phyloP scores from a whole-genome alignment of 1,140 invertebrate species.

The Anadara kagoshimensis region DNA sequence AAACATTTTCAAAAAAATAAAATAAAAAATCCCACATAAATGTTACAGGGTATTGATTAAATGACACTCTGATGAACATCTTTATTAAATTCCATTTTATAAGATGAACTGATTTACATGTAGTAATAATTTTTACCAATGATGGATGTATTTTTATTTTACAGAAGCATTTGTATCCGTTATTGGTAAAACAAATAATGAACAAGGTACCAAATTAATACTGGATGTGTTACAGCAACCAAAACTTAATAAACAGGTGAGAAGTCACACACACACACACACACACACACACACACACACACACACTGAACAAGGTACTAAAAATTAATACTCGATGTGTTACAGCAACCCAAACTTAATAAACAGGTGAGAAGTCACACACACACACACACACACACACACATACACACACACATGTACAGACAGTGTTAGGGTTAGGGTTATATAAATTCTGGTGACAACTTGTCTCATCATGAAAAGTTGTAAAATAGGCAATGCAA shows the following conservation, averaged over 20 bases:
- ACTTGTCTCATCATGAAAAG: too few species aligned
- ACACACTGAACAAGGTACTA: constrained; percentile 71
- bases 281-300: not conserved
- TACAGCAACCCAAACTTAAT: constrained; percentile 72
- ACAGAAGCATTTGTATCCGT: constrained; percentile 67
- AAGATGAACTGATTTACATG: not conserved
- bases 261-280: not conserved
- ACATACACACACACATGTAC: not conserved
- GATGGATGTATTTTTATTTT: constrained; percentile 15
- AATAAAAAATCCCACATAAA: not conserved
- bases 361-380: constrained; percentile 63
- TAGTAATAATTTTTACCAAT: not conserved
- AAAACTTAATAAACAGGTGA: constrained; percentile 72
- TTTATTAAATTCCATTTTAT: not conserved
- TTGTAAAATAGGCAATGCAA: too few species aligned
- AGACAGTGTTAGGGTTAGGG: not conserved
- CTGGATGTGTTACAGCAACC: constrained; percentile 71
- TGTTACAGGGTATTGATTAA: not conserved
- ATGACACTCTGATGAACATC: not conserved
- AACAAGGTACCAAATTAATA: constrained; percentile 73
- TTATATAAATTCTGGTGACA: not conserved
- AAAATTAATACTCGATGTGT: constrained; percentile 67
- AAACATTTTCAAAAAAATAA: not conserved
- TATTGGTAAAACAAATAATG: constrained; percentile 67
- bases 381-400: not conserved